phyloP scores from a whole-genome alignment of 2,797 vertebrate genomes.

The Enteromius afrohamiltoni region DNA sequence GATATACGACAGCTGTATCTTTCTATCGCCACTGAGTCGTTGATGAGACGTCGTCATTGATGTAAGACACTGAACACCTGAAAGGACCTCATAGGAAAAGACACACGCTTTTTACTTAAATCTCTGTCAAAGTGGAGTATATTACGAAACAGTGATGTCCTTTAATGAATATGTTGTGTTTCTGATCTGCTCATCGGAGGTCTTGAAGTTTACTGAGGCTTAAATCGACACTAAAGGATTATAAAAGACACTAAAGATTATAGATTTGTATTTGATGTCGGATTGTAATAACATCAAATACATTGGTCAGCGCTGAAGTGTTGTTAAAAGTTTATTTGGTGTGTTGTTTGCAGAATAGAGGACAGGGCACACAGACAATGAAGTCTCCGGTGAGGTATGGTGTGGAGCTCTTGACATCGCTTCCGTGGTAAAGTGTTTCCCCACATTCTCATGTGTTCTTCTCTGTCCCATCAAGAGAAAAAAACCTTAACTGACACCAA shows the following conservation, averaged over 20 bases:
- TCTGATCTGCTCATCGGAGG: not conserved
- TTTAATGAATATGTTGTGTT: conserved; percentile 25
- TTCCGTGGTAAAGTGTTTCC: not conserved
- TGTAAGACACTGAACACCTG: conserved; percentile 50
- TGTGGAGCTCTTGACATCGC: conserved; percentile 14
- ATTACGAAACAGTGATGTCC: conserved; percentile 27
- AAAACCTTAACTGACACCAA: not conserved
- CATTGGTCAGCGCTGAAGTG: not conserved
- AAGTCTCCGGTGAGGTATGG: conserved; percentile 20
- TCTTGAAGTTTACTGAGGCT: not conserved
- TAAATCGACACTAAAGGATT: not conserved
- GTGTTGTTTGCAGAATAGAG: not conserved
- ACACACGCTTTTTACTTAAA: not conserved
- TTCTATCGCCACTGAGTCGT: conserved; percentile 44
- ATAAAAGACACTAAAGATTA: not conserved
- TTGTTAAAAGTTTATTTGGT: conserved; percentile 31
- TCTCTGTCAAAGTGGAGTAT: conserved; percentile 8
- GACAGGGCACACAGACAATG: conserved; percentile 22
- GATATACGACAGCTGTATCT: conserved; percentile 54
- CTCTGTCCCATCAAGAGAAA: not conserved
- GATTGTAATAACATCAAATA: not conserved
- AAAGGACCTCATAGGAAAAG: conserved; percentile 34
- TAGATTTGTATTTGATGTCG: conserved; percentile 24
- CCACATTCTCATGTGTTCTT: not conserved
- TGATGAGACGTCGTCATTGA: conserved; percentile 49